Conservation (phyloP, 2,797 vertebrate species). For the Toxotes lorentzi region DNA sequence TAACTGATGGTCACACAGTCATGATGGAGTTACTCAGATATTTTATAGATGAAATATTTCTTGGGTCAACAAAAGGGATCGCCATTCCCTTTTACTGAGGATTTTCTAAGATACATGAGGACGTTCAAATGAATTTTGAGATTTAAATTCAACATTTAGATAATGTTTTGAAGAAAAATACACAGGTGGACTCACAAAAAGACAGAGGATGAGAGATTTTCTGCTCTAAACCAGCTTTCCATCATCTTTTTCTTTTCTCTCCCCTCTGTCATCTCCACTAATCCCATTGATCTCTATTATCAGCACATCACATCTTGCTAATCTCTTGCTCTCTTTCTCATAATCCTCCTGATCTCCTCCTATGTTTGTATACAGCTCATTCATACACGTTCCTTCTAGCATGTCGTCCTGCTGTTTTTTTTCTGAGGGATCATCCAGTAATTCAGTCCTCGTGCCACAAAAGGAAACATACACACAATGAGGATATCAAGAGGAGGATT, state of each 20-base stretch:
- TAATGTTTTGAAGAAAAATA: neutral
- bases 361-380: conserved; percentile 25
- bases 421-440: conserved; percentile 26
- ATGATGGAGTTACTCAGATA: too few species aligned
- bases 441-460: conserved; percentile 37
- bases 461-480: conserved; percentile 19
- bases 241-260: neutral
- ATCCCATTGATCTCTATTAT: conserved; percentile 51
- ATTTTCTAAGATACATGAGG: neutral
- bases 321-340: conserved; percentile 8
- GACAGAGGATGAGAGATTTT: neutral
- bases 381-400: conserved; percentile 19
- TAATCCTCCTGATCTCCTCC: conserved; percentile 52
- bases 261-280: conserved; percentile 20
- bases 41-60: neutral
- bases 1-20: too few species aligned
- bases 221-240: neutral
- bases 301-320: conserved; percentile 7
- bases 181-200: neutral
- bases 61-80: neutral
- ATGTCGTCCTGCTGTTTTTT: conserved; percentile 35
- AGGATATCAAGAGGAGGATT: neutral
- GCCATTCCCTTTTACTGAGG: neutral
- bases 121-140: neutral
- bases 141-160: neutral